Evolutionary conservation across 2,797 vertebrate species (phyloP).

Genomic region (Urocyon cinereoargenteus): DNA sequence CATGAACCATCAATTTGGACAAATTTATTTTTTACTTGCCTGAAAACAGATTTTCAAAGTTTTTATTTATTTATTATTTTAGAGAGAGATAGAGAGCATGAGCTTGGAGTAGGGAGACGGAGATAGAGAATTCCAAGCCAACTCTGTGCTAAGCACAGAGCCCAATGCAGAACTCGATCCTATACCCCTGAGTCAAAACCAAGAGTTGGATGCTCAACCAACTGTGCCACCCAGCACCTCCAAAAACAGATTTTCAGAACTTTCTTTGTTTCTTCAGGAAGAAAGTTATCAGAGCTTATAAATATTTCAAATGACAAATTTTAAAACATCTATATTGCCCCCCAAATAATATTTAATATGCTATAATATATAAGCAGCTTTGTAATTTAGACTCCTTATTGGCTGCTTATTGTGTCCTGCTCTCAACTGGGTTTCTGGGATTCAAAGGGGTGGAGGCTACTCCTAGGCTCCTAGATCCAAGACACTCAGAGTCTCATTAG

Average conservation of each 20-base stretch:
- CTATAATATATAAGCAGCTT: background rate
- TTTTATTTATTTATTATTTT: background rate
- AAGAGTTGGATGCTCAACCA: background rate
- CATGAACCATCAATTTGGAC: background rate
- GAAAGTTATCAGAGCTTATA: background rate
- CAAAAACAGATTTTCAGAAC: slow-evolving; percentile 12
- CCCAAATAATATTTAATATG: background rate
- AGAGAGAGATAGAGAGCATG: background rate
- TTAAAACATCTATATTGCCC: background rate
- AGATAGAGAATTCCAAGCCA: background rate
- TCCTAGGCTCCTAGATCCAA: background rate
- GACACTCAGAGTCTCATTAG: background rate
- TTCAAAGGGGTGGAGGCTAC: background rate
- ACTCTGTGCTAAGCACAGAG: background rate
- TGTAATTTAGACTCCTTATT: background rate
- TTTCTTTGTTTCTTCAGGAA: background rate
- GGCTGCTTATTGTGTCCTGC: background rate
- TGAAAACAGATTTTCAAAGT: background rate
- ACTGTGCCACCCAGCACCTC: background rate
- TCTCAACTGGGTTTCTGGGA: background rate
- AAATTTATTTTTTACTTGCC: background rate
- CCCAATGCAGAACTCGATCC: background rate
- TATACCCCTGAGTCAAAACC: background rate
- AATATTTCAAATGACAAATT: background rate
- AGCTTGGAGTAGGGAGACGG: background rate